These are phyloP conservation scores for Mastomys coucha DNA, from an alignment of 2,113 vertebrate genomes.

Conservation along the genomic window DNA sequence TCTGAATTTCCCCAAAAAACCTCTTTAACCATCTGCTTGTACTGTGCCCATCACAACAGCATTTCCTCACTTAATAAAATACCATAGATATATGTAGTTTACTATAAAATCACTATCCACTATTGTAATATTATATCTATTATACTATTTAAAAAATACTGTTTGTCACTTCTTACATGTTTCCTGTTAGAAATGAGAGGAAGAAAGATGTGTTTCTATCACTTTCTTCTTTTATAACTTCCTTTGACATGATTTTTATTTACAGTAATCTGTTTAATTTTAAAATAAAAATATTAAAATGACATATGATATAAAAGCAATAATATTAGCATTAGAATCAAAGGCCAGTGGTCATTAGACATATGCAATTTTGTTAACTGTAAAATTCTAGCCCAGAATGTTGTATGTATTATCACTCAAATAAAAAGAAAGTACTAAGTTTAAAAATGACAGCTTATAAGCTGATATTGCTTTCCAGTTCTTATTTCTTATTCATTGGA, in stretches of 20 bases:
- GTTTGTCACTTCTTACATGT: not conserved
- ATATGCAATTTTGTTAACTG: not conserved
- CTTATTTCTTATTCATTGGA: slow-evolving; percentile 28
- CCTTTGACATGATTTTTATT: not conserved
- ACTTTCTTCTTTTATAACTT: not conserved
- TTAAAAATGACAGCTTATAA: not conserved
- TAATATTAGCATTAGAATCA: not conserved
- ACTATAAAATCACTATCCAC: too few species aligned
- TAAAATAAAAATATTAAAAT: not conserved
- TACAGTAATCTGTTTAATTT: not conserved
- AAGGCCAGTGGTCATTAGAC: not conserved
- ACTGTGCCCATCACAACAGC: not conserved
- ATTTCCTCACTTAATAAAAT: not conserved
- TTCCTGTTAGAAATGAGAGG: not conserved
- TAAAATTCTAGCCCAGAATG: not conserved
- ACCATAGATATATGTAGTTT: not conserved
- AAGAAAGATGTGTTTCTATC: not conserved
- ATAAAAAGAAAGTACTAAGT: slow-evolving; percentile 27
- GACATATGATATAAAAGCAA: not conserved
- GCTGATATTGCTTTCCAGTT: not conserved
- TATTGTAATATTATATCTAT: not conserved
- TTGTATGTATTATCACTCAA: not conserved
- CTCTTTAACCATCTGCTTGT: not conserved
- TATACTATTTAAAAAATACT: not conserved
- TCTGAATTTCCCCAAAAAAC: not conserved